A percentile compares a stretch with the other conserved stretches of the same genome.
These are phyloP conservation scores for Drosophila longiperda DNA, from an alignment of 2,888 invertebrate species.

Conservation along the genomic window DNA sequence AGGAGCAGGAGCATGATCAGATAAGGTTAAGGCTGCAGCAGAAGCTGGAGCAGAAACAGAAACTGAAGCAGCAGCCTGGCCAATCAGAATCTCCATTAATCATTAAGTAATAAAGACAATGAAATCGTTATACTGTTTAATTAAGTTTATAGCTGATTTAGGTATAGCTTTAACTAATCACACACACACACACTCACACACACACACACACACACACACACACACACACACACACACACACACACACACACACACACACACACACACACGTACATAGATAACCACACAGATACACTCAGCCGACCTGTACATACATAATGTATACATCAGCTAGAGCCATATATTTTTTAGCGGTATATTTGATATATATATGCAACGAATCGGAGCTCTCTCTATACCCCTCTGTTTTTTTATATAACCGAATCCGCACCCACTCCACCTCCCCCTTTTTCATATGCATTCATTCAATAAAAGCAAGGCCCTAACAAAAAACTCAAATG, in stretches of 20 bases:
- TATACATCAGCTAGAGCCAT: slow-evolving; percentile 7
- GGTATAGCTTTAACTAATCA: slow-evolving; percentile 66
- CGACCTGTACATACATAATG: slow-evolving; percentile 2
- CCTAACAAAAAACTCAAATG: slow-evolving; percentile 7
- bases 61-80: slow-evolving; percentile 5
- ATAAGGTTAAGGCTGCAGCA: not conserved
- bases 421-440: not conserved
- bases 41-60: not conserved
- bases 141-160: slow-evolving; percentile 59
- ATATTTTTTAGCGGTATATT: slow-evolving; percentile 15
- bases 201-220: slow-evolving; percentile 4
- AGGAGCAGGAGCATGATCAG: slow-evolving; percentile 6
- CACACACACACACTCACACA: not conserved
- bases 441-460: not conserved
- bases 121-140: slow-evolving; percentile 60
- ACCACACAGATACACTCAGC: not conserved
- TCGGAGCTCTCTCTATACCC: not conserved
- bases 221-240: not conserved
- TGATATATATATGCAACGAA: slow-evolving; percentile 4
- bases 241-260: too few relatives aligned
- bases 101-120: slow-evolving; percentile 30
- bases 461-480: not conserved
- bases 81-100: slow-evolving; percentile 42
- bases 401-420: not conserved
- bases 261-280: not conserved